These are phyloP conservation scores for Cistogaster globosa DNA, from an alignment of 2,888 invertebrate species.

Conservation along the genomic window DNA sequence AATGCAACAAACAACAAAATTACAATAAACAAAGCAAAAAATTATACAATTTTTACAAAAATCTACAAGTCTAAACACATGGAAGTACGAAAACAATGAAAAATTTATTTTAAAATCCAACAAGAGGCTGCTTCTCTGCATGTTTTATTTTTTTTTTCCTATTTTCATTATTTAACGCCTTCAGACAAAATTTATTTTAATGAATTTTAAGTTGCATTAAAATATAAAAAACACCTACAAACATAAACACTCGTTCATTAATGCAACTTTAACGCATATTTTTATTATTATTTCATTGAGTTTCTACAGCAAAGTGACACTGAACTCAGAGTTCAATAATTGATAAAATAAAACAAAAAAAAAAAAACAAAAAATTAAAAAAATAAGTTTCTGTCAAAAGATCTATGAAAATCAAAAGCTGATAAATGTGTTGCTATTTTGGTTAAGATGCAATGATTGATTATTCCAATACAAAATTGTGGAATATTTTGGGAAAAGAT, in stretches of 20 bases:
- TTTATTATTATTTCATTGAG: not conserved
- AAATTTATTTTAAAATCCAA: not conserved
- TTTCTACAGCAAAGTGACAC: constrained; percentile 42
- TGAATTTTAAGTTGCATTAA: constrained; percentile 34
- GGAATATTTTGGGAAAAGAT: too few species aligned
- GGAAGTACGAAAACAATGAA: constrained; percentile 3
- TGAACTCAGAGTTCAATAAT: constrained; percentile 49
- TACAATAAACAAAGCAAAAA: not conserved
- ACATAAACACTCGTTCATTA: not conserved
- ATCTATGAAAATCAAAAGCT: constrained; percentile 9
- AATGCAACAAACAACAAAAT: constrained; percentile 29
- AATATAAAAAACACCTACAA: constrained; percentile 10
- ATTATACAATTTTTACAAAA: constrained; percentile 15
- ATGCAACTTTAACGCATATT: constrained; percentile 24
- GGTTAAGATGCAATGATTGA: too few species aligned
- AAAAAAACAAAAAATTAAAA: constrained; percentile 15
- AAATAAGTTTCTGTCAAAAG: constrained; percentile 24
- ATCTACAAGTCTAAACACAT: constrained; percentile 55
- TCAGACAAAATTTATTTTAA: constrained; percentile 23
- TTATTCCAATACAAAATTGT: too few species aligned
- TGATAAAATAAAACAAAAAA: constrained; percentile 12
- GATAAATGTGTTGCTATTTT: too few species aligned
- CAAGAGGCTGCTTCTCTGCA: constrained; percentile 3
- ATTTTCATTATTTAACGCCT: constrained; percentile 33
- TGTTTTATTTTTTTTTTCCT: constrained; percentile 5